These are phyloP conservation scores for Stegastes partitus DNA, from an alignment of 2,113 vertebrate species.

Conservation along the genomic window DNA sequence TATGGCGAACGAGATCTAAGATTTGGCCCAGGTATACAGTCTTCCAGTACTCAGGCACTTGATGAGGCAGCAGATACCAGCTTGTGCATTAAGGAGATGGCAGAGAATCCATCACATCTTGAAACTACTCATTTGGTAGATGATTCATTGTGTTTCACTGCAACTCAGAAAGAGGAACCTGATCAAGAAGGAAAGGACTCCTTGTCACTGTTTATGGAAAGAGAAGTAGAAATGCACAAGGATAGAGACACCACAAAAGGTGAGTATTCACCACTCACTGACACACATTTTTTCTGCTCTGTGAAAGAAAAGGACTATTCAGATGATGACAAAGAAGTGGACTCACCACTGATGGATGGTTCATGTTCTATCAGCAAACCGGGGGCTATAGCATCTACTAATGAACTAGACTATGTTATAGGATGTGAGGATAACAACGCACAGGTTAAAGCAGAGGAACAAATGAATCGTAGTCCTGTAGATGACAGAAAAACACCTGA, in stretches of 20 bases:
- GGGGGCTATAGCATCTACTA: neutral
- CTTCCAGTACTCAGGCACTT: constrained; percentile 49
- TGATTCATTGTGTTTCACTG: constrained; percentile 8
- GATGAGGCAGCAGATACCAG: constrained; percentile 9
- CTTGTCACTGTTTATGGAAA: neutral
- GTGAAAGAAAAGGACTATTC: constrained; percentile 21
- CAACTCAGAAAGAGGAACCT: constrained; percentile 17
- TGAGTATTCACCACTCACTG: neutral
- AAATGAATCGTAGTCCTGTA: constrained; percentile 85
- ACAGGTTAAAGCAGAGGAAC: constrained; percentile 86
- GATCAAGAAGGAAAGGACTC: constrained; percentile 20
- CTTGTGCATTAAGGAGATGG: neutral
- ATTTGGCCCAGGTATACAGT: constrained; percentile 80
- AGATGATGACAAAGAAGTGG: constrained; percentile 17
- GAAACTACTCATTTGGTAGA: constrained; percentile 24
- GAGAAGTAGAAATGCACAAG: constrained; percentile 5
- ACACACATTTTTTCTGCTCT: constrained; percentile 8
- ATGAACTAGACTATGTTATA: constrained; percentile 32
- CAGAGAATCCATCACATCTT: constrained; percentile 18
- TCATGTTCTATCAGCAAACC: constrained; percentile 10
- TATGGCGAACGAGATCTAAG: constrained; percentile 67
- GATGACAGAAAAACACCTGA: constrained; percentile 87
- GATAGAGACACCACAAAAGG: neutral
- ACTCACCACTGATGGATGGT: neutral
- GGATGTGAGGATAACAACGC: constrained; percentile 56